Base-by-base conservation (phyloP, 2,113 vertebrate species). In the Archocentrus centrarchus region DNA sequence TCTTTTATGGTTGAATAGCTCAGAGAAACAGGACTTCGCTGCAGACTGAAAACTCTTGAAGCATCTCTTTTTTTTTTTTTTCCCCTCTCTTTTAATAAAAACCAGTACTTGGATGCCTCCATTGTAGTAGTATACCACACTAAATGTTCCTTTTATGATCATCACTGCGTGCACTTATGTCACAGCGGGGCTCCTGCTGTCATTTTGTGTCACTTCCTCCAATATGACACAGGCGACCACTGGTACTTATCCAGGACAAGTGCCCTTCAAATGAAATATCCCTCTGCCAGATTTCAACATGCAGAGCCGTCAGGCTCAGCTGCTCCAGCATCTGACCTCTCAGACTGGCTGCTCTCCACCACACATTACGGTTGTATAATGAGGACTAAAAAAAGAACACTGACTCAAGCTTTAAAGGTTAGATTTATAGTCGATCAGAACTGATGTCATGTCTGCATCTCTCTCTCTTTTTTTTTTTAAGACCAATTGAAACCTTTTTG, bases 241-340 rank as follows among this genome's bases (percentile, higher is more conserved):
- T 86, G 87, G 76, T 91, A 53, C 80, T 80, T 82, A 17, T 87
- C 84, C 84, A 88, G 88, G 83, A 88, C 75, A 78, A 89, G 84
- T 79, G 87, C 86, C 90, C 89, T 92, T 93, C 90, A 91, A 59
- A 84, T 53, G 30, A 85, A 89, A 80, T 62, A 35, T 76, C 76
- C 58, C 55, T 85, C 44, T 78, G 87, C 88, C 90, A 87, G 76
- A 78, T 77, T 80, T 80, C 79, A 79, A 82, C 83, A 80, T 88
- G 85, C 76, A 66, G 27, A 64, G 59, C 79, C 83, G 77, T 90
- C 73, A 79, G 87, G 83, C 86, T 93, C 89, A 90, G 83, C 90
- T 89, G 90, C 84, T 75, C 6, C 32, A 76, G 77, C 77, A 13
- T 59, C 77, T 86, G 86, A 93, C 81, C 88, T 81, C 85, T 83